Percentiles rank a stretch among this genome's conserved stretches.
phyloP scores from a whole-genome alignment of 2,797 vertebrate genomes.

The Valencia hispanica region DNA sequence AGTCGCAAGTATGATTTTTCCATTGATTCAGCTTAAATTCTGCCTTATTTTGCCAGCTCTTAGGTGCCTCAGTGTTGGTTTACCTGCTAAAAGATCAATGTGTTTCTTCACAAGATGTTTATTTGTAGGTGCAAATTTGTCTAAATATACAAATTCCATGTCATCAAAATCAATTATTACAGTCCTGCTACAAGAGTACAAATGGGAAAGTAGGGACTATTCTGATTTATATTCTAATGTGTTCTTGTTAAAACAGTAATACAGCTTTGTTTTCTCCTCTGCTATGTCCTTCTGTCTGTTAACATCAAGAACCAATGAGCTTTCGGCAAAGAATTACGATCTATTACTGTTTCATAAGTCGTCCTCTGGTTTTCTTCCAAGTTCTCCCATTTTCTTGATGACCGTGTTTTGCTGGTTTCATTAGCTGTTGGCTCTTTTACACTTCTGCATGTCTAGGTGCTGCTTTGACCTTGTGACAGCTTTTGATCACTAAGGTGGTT shows the following conservation, averaged over 20 bases:
- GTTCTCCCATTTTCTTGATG: slow-evolving; percentile 14
- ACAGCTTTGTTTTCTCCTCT: slow-evolving; percentile 20
- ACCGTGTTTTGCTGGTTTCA: slow-evolving; percentile 19
- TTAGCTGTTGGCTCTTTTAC: slow-evolving; percentile 44
- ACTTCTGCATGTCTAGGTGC: slow-evolving; percentile 32
- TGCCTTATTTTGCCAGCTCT: neutral
- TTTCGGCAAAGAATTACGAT: slow-evolving; percentile 17
- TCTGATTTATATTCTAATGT: neutral
- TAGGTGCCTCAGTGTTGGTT: neutral
- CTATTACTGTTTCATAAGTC: slow-evolving; percentile 16
- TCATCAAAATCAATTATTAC: slow-evolving; percentile 16
- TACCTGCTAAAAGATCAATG: neutral
- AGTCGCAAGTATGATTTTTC: neutral
- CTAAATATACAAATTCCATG: neutral
- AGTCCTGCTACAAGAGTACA: slow-evolving; percentile 9
- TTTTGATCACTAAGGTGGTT: slow-evolving; percentile 11
- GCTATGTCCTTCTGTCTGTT: slow-evolving; percentile 12
- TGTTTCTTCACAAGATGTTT: neutral
- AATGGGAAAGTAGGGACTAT: slow-evolving; percentile 2
- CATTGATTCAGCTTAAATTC: neutral
- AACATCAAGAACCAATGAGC: slow-evolving; percentile 3
- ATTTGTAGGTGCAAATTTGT: slow-evolving; percentile 1
- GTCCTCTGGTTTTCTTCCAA: neutral
- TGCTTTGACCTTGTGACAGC: slow-evolving; percentile 18
- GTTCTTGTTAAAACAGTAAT: slow-evolving; percentile 6